Evolutionary conservation across 2,888 invertebrate genomes (phyloP).

Genomic region (Machimus rusticus): DNA sequence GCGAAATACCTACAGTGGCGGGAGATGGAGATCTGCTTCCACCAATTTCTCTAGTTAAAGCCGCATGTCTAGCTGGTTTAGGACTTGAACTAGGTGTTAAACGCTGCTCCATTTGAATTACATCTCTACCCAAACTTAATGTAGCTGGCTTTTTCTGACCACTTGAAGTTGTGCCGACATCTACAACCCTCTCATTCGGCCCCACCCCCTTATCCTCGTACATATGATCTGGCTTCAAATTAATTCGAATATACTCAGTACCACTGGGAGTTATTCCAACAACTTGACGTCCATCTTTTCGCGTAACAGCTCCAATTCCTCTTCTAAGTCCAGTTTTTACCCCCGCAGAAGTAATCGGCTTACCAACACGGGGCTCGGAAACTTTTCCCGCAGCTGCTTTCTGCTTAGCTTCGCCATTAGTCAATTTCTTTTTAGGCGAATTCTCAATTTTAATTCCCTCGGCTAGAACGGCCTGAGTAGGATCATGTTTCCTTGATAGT

Average conservation of each 20-base stretch:
- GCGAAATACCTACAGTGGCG: constrained; percentile 69
- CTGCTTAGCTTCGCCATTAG: constrained; percentile 54
- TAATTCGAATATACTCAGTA: constrained; percentile 71
- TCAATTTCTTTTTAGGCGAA: constrained; percentile 54
- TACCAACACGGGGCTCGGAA: not conserved
- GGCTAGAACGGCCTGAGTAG: constrained; percentile 70
- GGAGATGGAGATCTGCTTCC: constrained; percentile 74
- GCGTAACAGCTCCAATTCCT: not conserved
- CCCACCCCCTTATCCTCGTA: constrained; percentile 69
- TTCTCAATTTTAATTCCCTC: constrained; percentile 68
- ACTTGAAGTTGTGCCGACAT: constrained; percentile 55
- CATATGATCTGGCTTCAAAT: constrained; percentile 77
- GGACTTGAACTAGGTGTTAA: constrained; percentile 65
- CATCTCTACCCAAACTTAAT: constrained; percentile 65
- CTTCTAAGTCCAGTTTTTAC: constrained; percentile 35
- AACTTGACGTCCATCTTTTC: constrained; percentile 51
- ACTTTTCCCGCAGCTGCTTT: constrained; percentile 49
- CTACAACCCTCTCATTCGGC: constrained; percentile 58
- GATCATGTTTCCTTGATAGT: constrained; percentile 70
- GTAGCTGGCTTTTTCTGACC: constrained; percentile 68
- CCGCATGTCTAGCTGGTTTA: constrained; percentile 59
- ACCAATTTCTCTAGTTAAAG: constrained; percentile 51
- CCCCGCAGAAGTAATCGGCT: not conserved
- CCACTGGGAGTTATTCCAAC: constrained; percentile 60
- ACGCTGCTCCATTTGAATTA: constrained; percentile 60